Conservation (phyloP, 2,888 invertebrate genomes). For the Drosophila parthenogenetica region DNA sequence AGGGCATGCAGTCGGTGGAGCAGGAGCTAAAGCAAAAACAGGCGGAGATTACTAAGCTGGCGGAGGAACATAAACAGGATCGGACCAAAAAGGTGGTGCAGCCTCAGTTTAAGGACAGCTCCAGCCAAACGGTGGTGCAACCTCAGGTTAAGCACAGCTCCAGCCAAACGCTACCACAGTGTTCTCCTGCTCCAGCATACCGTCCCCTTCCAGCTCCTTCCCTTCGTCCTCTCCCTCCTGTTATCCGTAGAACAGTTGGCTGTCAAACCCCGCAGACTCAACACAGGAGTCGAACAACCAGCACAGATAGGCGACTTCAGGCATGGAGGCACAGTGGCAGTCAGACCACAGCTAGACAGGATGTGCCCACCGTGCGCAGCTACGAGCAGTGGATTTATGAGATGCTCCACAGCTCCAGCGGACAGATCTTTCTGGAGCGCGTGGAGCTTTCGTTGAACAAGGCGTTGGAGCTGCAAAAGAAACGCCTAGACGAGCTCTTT, state of each 20-base stretch:
- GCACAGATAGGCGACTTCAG: neutral
- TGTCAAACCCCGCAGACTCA: constrained; percentile 18
- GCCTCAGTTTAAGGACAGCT: neutral
- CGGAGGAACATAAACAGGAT: neutral
- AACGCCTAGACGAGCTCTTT: constrained; percentile 71
- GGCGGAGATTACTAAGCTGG: neutral
- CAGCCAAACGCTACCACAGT: constrained; percentile 26
- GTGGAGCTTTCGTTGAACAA: constrained; percentile 82
- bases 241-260: neutral
- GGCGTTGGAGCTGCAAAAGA: constrained; percentile 77
- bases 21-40: constrained; percentile 1
- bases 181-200: neutral
- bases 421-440: constrained; percentile 81
- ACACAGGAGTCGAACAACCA: constrained; percentile 6
- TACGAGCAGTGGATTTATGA: constrained; percentile 84
- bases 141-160: too few relatives aligned
- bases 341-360: constrained; percentile 16
- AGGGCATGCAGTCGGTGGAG: constrained; percentile 37
- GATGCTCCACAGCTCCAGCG: constrained; percentile 81
- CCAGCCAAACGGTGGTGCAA: constrained; percentile 37
- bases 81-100: neutral
- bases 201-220: neutral
- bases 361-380: constrained; percentile 33
- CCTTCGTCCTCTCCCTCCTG: neutral
- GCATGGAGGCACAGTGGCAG: neutral